Percentiles rank a stretch among this genome's conserved stretches.
Evolutionary conservation across 2,888 invertebrate species (phyloP).

Genomic region (Sphaerophoria taeniata): DNA sequence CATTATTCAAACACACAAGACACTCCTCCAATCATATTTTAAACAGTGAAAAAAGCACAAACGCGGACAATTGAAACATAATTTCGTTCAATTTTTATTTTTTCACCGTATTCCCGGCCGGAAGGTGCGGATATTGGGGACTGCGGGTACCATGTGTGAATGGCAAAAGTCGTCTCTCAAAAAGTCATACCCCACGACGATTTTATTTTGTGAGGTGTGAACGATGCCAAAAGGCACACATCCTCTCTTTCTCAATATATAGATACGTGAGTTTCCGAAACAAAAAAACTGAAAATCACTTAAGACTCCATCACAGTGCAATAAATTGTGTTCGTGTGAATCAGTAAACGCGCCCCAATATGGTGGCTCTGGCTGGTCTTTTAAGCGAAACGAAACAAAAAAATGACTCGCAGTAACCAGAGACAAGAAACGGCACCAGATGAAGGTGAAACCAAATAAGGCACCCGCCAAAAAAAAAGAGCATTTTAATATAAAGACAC

Average conservation of each 20-base stretch:
- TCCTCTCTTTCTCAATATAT: neutral
- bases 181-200: conserved; percentile 29
- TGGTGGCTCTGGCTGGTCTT: conserved; percentile 18
- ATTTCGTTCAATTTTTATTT: conserved; percentile 33
- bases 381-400: conserved; percentile 44
- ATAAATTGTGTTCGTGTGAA: conserved; percentile 68
- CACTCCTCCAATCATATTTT: conserved; percentile 23
- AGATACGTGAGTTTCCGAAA: conserved; percentile 21
- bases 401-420: conserved; percentile 8
- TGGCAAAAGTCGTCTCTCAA: conserved; percentile 33
- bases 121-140: neutral
- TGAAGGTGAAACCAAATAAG: conserved; percentile 68
- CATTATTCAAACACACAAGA: conserved; percentile 27
- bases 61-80: conserved; percentile 59
- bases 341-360: conserved; percentile 56
- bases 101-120: no score
- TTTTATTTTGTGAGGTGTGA: conserved; percentile 56
- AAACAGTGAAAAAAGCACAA: conserved; percentile 17
- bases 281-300: conserved; percentile 41
- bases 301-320: conserved; percentile 60
- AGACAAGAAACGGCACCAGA: conserved; percentile 56
- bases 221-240: conserved; percentile 58
- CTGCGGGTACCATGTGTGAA: conserved; percentile 40
- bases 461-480: conserved; percentile 25
- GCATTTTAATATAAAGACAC: conserved; percentile 48